Conservation (phyloP, 2,113 vertebrate genomes). For the Pycnonotus jocosus region DNA sequence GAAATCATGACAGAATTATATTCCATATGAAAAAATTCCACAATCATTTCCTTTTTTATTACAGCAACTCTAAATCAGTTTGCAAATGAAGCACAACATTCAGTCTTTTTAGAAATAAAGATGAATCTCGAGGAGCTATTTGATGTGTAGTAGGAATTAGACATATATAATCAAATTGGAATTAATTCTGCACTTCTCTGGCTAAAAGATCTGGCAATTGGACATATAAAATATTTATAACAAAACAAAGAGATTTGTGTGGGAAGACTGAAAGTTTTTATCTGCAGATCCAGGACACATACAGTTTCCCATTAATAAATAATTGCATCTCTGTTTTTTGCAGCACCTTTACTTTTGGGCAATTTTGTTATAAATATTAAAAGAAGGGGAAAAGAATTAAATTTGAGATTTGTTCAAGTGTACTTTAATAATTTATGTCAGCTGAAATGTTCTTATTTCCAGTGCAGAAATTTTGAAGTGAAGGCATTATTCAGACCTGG, state of each 20-base stretch:
- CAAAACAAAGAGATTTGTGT: background rate
- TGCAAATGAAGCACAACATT: background rate
- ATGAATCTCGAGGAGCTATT: background rate
- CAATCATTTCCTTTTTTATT: background rate
- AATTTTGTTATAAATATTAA: constrained; percentile 34
- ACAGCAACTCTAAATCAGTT: background rate
- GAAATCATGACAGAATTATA: background rate
- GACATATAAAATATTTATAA: background rate
- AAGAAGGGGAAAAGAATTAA: background rate
- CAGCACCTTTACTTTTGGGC: background rate
- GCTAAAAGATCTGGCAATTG: background rate
- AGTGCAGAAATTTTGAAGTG: constrained; percentile 8
- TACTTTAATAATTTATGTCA: constrained; percentile 36
- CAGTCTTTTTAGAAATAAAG: background rate
- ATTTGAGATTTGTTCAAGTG: constrained; percentile 12
- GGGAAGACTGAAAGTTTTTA: background rate
- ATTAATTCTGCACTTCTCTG: background rate
- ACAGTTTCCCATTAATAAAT: background rate
- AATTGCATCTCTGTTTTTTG: background rate
- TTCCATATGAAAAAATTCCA: background rate
- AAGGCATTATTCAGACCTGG: constrained; percentile 9
- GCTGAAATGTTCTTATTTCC: constrained; percentile 27
- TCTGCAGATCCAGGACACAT: background rate
- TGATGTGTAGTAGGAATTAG: background rate
- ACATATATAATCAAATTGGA: background rate